phyloP scores from a whole-genome alignment of 1,140 invertebrate genomes.

The Apis florea region DNA sequence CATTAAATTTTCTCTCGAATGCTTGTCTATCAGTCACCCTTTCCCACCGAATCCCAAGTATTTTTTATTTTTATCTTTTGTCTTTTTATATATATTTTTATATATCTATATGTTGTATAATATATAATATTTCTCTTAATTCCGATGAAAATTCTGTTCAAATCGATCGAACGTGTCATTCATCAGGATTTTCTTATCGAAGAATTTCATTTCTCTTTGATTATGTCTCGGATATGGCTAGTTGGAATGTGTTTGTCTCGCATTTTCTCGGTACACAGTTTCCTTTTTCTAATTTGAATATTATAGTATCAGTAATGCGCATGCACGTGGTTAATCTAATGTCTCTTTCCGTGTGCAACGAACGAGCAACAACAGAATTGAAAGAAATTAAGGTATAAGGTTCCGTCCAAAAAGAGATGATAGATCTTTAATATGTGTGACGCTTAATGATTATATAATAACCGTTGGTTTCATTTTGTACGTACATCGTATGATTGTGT shows the following conservation, averaged over 20 bases:
- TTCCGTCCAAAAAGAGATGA: too few relatives aligned
- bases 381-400: background rate
- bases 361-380: background rate
- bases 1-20: constrained; percentile 38
- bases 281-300: background rate
- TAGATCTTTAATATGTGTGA: background rate
- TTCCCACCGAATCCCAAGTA: constrained; percentile 26
- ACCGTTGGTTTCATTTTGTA: background rate
- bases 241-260: constrained; percentile 9
- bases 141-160: background rate
- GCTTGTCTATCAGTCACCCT: constrained; percentile 23
- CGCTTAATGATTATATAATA: background rate
- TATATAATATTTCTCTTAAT: too few relatives aligned
- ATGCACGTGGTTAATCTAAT: background rate
- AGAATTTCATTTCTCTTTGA: constrained; percentile 15
- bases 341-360: background rate
- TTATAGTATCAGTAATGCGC: background rate
- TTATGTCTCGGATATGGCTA: constrained; percentile 44
- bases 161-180: background rate
- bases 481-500: background rate
- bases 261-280: background rate
- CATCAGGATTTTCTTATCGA: background rate
- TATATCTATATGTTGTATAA: too few relatives aligned
- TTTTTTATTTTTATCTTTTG: background rate
- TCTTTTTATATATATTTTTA: background rate